Evolutionary conservation across 2,797 vertebrate genomes (phyloP).

Genomic region (Acanthis flammea): DNA sequence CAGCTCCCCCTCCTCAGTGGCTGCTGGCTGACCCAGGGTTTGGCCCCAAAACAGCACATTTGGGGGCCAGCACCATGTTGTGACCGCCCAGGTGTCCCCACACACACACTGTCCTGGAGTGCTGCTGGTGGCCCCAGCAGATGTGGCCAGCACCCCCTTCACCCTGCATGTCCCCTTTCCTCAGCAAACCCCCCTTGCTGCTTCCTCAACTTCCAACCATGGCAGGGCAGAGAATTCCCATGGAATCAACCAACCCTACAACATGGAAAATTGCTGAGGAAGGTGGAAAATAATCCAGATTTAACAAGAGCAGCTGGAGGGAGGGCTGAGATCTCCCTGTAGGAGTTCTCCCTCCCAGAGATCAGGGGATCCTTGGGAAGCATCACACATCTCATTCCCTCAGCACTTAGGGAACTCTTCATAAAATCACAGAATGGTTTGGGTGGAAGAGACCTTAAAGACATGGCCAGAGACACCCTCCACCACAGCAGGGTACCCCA

Average conservation of each 20-base stretch:
- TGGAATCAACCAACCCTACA: neutral
- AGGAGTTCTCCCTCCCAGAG: neutral
- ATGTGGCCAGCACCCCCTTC: neutral
- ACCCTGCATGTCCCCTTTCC: neutral
- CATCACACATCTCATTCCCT: neutral
- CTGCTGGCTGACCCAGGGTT: neutral
- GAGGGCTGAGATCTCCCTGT: neutral
- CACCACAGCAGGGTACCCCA: neutral
- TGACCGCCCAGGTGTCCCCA: neutral
- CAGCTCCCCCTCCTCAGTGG: neutral
- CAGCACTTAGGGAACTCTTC: neutral
- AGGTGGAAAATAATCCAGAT: neutral
- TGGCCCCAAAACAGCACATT: fast-evolving
- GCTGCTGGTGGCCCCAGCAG: neutral
- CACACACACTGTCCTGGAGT: neutral
- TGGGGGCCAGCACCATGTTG: fast-evolving
- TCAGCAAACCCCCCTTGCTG: neutral
- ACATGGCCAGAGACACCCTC: neutral
- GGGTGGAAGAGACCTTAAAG: neutral
- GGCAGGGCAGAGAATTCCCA: neutral
- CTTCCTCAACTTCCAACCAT: neutral
- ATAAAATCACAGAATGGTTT: neutral
- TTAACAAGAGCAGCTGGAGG: neutral
- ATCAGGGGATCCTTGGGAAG: neutral
- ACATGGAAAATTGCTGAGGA: neutral